Conservation (phyloP, 2,888 invertebrate genomes). For the Ectemnius cavifrons region DNA sequence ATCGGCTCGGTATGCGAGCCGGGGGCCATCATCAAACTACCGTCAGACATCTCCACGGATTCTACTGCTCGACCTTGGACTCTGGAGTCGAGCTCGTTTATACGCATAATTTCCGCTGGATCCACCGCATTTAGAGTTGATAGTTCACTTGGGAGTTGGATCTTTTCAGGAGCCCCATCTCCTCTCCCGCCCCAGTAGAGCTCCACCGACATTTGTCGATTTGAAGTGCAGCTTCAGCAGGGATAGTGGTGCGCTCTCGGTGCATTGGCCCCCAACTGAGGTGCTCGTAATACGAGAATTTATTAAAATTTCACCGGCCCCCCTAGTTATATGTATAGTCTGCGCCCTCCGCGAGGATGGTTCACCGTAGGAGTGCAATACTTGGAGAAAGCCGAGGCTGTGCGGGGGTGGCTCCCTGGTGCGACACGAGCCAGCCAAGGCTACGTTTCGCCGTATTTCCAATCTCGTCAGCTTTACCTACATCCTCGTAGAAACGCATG, state of each 20-base stretch:
- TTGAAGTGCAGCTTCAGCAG: background rate
- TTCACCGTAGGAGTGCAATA: conserved; percentile 12
- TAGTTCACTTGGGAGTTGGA: background rate
- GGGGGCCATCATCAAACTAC: no score
- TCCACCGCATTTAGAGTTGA: no score
- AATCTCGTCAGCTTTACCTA: conserved; percentile 54
- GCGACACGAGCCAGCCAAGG: conserved; percentile 58
- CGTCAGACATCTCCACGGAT: no score
- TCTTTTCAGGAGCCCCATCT: background rate
- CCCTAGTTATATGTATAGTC: background rate
- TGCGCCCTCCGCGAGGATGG: background rate
- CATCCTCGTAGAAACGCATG: conserved; percentile 33
- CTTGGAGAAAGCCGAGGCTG: conserved; percentile 35
- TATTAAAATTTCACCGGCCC: conserved; percentile 29
- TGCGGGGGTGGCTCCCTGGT: conserved; percentile 52
- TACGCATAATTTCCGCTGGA: no score
- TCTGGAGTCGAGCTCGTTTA: no score
- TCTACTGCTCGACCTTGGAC: no score
- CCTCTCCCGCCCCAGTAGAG: background rate
- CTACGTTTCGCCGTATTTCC: conserved; percentile 61
- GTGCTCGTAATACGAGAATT: conserved; percentile 40
- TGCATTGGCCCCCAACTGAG: conserved; percentile 1
- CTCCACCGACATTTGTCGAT: no score
- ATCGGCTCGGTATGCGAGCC: no score
- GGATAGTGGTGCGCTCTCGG: background rate